phyloP scores from a whole-genome alignment of 2,888 invertebrate species.

The Megamerina dolium region DNA sequence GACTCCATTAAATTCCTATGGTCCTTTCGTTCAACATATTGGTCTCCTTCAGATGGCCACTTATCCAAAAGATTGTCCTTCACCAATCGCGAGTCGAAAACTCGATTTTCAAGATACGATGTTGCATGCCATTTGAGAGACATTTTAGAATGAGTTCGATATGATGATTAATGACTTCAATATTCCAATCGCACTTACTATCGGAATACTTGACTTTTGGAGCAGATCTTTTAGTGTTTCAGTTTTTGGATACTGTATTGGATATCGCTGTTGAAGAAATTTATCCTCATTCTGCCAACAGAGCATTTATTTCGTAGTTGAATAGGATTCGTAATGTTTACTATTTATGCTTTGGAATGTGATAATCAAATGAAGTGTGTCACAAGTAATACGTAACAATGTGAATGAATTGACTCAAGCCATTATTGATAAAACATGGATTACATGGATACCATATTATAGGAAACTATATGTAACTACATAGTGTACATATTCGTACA shows the following conservation, averaged over 20 bases:
- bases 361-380: constrained; percentile 1
- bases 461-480: no score
- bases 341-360: not conserved
- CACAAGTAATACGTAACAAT: not conserved
- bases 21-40: constrained; percentile 43
- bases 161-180: constrained; percentile 1
- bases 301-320: constrained; percentile 31
- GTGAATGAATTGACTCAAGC: not conserved
- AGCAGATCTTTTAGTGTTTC: constrained; percentile 40
- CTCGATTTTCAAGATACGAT: constrained; percentile 45
- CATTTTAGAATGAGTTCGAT: constrained; percentile 8
- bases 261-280: constrained; percentile 38
- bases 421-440: constrained; percentile 8
- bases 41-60: constrained; percentile 38
- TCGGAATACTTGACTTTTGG: constrained; percentile 45
- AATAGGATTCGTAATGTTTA: no score
- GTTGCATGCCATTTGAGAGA: constrained; percentile 34
- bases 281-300: constrained; percentile 44
- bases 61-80: constrained; percentile 46
- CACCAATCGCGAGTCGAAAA: constrained; percentile 46
- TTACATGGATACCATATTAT: constrained; percentile 6
- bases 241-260: constrained; percentile 35
- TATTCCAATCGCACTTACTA: constrained; percentile 37
- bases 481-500: no score
- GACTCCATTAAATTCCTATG: constrained; percentile 49